phyloP scores from a whole-genome alignment of 2,113 vertebrate genomes.

The Chascanopsetta lugubris region DNA sequence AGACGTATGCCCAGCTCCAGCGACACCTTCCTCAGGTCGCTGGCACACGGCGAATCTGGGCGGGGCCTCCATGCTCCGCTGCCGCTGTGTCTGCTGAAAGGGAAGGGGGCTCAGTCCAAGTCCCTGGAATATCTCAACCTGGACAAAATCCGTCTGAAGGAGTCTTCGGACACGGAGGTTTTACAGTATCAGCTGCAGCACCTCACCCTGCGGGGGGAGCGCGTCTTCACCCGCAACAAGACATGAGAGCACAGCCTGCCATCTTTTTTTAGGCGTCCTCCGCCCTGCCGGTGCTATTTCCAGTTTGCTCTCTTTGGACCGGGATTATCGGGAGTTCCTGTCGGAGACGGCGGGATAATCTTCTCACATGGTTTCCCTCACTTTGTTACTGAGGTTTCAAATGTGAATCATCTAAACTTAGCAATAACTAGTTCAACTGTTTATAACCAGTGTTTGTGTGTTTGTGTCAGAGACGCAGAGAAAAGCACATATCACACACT shows the following conservation, averaged over 20 bases:
- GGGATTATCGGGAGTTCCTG: constrained; percentile 51
- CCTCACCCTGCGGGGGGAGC: constrained; percentile 91
- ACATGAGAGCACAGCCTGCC: constrained; percentile 82
- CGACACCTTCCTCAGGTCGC: constrained; percentile 87
- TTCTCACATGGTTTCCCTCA: constrained; percentile 57
- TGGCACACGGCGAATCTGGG: constrained; percentile 83
- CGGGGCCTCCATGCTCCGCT: constrained; percentile 87
- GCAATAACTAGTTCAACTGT: constrained; percentile 79
- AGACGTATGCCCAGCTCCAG: constrained; percentile 95
- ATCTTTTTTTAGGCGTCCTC: constrained; percentile 33
- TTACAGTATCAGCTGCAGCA: constrained; percentile 96
- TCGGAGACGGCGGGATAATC: constrained; percentile 55
- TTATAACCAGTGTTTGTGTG: constrained; percentile 61
- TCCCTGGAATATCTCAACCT: constrained; percentile 99
- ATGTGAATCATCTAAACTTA: constrained; percentile 70
- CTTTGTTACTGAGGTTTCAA: constrained; percentile 31
- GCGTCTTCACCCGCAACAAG: constrained; percentile 89
- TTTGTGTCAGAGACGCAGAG: constrained; percentile 41
- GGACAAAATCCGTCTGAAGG: constrained; percentile 93
- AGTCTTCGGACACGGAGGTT: constrained; percentile 94
- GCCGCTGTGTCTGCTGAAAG: constrained; percentile 91
- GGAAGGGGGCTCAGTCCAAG: constrained; percentile 92
- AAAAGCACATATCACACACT: constrained; percentile 59
- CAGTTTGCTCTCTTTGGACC: constrained; percentile 44
- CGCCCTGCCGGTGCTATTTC: constrained; percentile 57